Evolutionary conservation across 1,140 invertebrate species (phyloP), one percentile per base, ranked within the genome.

Genomic region (Globodera rostochiensis): DNA sequence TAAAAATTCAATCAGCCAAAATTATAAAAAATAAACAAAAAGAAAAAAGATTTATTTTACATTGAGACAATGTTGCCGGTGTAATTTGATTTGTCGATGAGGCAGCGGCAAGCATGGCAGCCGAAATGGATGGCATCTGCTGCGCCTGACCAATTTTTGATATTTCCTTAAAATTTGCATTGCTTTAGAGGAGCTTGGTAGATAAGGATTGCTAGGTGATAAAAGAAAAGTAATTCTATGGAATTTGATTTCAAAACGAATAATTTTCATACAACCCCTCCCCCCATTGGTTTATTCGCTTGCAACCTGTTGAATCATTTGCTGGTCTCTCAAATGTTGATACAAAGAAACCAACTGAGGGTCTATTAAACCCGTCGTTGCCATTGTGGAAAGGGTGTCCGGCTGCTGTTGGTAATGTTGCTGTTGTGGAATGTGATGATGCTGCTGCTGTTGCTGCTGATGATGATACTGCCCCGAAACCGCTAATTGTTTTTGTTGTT

Each of bases 381-480:
- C n/a, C 69, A 71, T 71, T 19, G 69, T 21, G 25, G 69, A 71
- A 9, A 47, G 19, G 11, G 46, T 11, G 9, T 36, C 36, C 36
- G 25, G 69, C 36, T 71, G 57, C 49, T 66, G 74, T 67, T 76
- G 53, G 8, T 76, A n/a, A 11, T 50, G 53, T 47, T 64, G 47
- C 6, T 76, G 21, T 66, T 76, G 74, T 19, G 13, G 3, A 4
- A 46, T 73, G 45, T 73, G 2, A 13, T 64, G 64, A 15, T 76
- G 53, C 13, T 25, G 49, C 6, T 79, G 77, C 21, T 79, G 78
- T 19, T 79, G 19, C 80, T 76, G 74, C 64, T 76, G 74, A 15
- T 74, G 71, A 13, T 77, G 78, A 13, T 79, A 74, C 21, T 69
- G 60, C 3, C 45, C 53, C n/a, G 49, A 78, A 25, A 47, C 11